A percentile compares a stretch with the other conserved stretches of the same genome.
Conservation (phyloP, 2,113 vertebrate genomes). For the Drymodes brunneopygia region DNA sequence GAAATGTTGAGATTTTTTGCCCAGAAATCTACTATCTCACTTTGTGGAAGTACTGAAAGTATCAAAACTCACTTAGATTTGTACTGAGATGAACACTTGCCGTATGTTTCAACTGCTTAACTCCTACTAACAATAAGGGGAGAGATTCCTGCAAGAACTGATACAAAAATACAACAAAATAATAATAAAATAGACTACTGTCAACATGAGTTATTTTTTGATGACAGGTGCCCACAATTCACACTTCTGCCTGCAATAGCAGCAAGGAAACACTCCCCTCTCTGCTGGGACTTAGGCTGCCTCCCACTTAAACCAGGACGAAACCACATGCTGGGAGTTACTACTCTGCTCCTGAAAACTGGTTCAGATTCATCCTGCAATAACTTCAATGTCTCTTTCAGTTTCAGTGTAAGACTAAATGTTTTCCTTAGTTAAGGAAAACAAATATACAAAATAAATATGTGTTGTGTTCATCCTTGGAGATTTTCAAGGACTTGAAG, state of each 20-base stretch:
- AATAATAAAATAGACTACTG: not conserved
- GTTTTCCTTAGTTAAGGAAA: not conserved
- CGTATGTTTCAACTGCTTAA: not conserved
- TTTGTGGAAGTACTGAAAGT: not conserved
- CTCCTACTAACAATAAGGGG: not conserved
- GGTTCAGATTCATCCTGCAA: not conserved
- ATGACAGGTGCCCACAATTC: not conserved
- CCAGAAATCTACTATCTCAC: not conserved
- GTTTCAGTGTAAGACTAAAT: not conserved
- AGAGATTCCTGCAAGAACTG: not conserved
- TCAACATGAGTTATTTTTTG: not conserved
- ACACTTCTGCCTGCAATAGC: not conserved
- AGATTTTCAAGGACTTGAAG: not conserved
- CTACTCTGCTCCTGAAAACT: not conserved
- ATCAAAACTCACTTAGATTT: not conserved
- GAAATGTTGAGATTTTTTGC: not conserved
- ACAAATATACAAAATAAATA: not conserved
- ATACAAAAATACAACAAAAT: not conserved
- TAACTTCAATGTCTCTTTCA: not conserved
- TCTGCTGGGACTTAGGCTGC: not conserved
- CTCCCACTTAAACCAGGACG: not conserved
- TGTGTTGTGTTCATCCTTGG: not conserved
- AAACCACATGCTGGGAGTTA: not conserved
- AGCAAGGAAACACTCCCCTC: not conserved
- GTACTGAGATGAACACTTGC: not conserved